Base-by-base conservation (phyloP, 1,140 invertebrate genomes). In the Antheraea pernyi region DNA sequence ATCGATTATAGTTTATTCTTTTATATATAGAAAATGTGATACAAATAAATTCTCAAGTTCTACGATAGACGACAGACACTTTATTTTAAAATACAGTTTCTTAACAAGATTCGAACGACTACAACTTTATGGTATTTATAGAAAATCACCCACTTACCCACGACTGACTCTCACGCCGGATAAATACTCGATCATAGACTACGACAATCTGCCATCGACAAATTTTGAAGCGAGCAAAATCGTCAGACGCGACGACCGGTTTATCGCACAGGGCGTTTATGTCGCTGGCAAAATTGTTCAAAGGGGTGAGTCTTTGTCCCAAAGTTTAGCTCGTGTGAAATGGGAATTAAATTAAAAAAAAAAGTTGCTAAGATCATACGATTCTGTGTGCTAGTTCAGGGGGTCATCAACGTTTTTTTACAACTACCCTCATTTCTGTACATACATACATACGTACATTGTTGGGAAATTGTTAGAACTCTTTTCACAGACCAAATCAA, bases 161-260 rank as follows among this genome's bases (percentile, higher is more conserved):
- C 65, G 18, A n/a, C 46, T 53, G 13, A 30, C 39, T 72, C 7
- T 74, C 58, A 78, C 70, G 1, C 78, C 78, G 2, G 82, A 84
- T 7, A 88, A 91, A 70, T 93, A 80, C 63, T 91, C 92, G 0
- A 72, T 93, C 0, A 92, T 93, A n/a, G 81, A 92, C 69, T 91
- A 87, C 67, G 71, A 76, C 0, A 83, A 86, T 16, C 65, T 92
- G 36, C 92, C 92, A 0, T 93, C 92, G 0, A 74, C 77, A 0
- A 86, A 72, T 69, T 81, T 82, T 13, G 80, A 83, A 19, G 79
- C 83, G 7, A 70, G 72, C 19, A 73, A 78, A 19, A 69, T 60
- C 0, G 78, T 83, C 36, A 64, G 82, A 7, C 72, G 79, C 0
- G 76, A 82, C 8, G 87, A 91, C 0, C 81, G 90, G 19, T 64